These are phyloP conservation scores for Machimus atricapillus DNA, from an alignment of 2,888 invertebrate species.

Conservation along the genomic window DNA sequence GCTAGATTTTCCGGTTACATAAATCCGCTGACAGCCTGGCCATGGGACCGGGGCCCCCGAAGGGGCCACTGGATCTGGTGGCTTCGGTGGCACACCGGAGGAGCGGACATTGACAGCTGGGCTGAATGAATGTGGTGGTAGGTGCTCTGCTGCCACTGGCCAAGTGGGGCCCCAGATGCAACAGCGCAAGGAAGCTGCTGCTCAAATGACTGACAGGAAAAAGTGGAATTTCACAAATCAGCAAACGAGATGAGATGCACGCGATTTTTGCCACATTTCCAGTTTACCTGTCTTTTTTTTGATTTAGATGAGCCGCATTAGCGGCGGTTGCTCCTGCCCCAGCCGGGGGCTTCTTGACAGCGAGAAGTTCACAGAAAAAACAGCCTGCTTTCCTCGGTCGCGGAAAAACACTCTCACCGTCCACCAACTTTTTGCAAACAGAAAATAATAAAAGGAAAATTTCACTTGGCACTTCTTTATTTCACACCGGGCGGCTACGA, in stretches of 20 bases:
- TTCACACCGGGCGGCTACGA: background rate
- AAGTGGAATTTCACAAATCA: background rate
- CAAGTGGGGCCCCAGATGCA: background rate
- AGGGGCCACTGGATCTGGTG: background rate
- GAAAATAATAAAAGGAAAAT: background rate
- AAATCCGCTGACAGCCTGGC: background rate
- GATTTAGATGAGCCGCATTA: background rate
- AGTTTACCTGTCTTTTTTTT: slow-evolving; percentile 9
- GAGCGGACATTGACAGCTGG: slow-evolving; percentile 12
- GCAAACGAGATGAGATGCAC: background rate
- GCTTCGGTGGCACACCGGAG: background rate
- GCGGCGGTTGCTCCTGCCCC: background rate
- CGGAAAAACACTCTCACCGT: background rate
- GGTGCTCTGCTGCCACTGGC: background rate
- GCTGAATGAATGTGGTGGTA: background rate
- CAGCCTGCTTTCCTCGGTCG: background rate
- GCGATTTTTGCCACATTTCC: background rate
- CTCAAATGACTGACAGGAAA: background rate
- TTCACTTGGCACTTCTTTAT: background rate
- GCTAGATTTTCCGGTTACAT: slow-evolving; percentile 38
- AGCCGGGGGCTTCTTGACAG: background rate
- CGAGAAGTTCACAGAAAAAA: background rate
- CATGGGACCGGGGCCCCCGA: background rate
- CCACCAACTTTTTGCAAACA: background rate
- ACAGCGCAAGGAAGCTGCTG: background rate